Percentiles rank a stretch among this genome's conserved stretches.
Conservation (phyloP, 1,140 invertebrate genomes). For the Bactericera cockerelli region DNA sequence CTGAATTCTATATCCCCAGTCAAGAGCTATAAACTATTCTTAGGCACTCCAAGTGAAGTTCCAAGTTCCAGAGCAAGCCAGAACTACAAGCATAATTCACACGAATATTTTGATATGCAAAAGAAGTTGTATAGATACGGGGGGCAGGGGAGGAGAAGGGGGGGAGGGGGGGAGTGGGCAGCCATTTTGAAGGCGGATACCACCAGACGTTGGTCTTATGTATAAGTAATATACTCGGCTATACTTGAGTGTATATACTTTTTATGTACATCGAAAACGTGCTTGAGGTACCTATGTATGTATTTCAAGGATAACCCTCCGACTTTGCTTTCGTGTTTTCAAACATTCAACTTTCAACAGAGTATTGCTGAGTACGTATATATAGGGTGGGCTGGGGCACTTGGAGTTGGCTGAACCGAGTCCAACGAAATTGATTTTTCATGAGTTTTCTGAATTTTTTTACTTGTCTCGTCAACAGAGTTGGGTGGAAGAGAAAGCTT, state of each 20-base stretch:
- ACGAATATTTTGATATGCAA: conserved; percentile 6
- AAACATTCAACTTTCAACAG: conserved; percentile 8
- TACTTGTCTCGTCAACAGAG: too few relatives aligned
- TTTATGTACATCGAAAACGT: conserved; percentile 6
- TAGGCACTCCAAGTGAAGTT: too few relatives aligned
- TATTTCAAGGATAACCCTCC: conserved; percentile 6
- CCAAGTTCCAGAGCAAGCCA: neutral
- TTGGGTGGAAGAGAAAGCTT: too few relatives aligned
- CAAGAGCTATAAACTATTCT: too few relatives aligned
- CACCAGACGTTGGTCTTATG: conserved; percentile 7
- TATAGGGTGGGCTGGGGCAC: neutral
- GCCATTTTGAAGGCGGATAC: conserved; percentile 8
- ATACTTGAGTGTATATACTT: neutral
- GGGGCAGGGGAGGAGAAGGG: neutral
- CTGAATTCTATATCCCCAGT: too few relatives aligned
- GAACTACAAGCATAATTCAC: conserved; percentile 1
- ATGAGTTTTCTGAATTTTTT: too few relatives aligned
- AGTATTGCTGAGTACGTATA: neutral
- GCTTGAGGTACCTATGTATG: neutral
- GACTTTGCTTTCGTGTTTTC: conserved; percentile 3
- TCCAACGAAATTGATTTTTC: too few relatives aligned
- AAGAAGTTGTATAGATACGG: conserved; percentile 1
- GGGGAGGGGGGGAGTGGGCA: neutral
- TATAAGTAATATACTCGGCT: neutral
- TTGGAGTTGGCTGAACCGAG: too few relatives aligned